These are phyloP conservation scores for Lasioglossum figueresi DNA, from an alignment of 2,888 invertebrate species.

Conservation along the genomic window DNA sequence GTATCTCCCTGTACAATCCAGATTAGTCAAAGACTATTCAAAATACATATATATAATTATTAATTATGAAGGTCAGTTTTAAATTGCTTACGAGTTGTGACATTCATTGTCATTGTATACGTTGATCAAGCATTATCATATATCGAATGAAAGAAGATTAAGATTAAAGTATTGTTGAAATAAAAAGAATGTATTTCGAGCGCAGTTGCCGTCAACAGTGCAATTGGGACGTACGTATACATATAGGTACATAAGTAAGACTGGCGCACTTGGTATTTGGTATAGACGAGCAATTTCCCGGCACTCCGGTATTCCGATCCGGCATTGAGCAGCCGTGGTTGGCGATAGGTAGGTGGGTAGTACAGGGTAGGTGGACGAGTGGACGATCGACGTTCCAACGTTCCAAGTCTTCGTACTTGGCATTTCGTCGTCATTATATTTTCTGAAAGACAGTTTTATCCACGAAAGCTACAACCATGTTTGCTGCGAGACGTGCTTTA, in stretches of 20 bases:
- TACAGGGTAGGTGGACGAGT: no score
- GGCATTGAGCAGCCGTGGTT: neutral
- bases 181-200: neutral
- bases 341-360: neutral
- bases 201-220: neutral
- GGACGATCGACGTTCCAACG: neutral
- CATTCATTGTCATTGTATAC: neutral
- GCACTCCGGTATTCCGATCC: conserved; percentile 10
- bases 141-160: neutral
- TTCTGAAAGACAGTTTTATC: conserved; percentile 7
- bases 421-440: neutral
- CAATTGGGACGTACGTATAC: conserved; percentile 13
- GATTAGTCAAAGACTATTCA: conserved; percentile 13
- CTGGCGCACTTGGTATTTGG: neutral
- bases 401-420: neutral
- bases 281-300: conserved; percentile 18
- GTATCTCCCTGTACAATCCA: conserved; percentile 6
- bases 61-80: neutral
- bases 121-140: neutral
- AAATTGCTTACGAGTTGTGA: neutral
- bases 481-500: conserved; percentile 68
- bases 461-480: conserved; percentile 64
- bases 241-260: neutral
- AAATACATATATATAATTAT: neutral
- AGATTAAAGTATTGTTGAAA: neutral